A percentile compares a stretch with the other conserved stretches of the same genome.
These are phyloP conservation scores for Stomatorhinus ivindoensis DNA, from an alignment of 2,113 vertebrate species.

Conservation along the genomic window DNA sequence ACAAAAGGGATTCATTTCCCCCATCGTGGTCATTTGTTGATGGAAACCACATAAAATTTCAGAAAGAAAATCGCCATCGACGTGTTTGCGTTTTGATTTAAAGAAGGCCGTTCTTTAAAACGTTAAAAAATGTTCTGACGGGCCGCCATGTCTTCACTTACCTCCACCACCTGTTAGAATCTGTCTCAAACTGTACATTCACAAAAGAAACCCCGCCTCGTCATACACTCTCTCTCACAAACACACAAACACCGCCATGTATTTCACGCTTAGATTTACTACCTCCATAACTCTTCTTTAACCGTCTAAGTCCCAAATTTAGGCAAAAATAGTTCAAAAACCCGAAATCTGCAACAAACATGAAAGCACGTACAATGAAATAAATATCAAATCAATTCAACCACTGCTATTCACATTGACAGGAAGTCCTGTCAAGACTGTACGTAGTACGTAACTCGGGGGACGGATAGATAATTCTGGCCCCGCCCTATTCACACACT, in stretches of 20 bases:
- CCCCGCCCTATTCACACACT: conserved; percentile 23
- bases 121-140: background rate
- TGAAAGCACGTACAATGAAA: background rate
- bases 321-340: background rate
- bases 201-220: background rate
- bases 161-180: background rate
- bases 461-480: too few relatives aligned
- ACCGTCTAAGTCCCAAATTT: background rate
- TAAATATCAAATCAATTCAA: conserved; percentile 12
- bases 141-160: background rate
- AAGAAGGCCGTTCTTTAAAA: background rate
- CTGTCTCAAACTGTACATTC: background rate
- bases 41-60: background rate
- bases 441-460: conserved; percentile 24
- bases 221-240: background rate
- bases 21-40: background rate
- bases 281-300: background rate
- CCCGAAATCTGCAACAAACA: background rate
- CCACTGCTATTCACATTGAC: conserved; percentile 37
- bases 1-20: background rate
- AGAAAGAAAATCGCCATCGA: background rate
- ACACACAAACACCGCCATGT: background rate
- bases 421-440: conserved; percentile 53
- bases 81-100: background rate
- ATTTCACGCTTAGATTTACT: background rate